Percentiles rank a stretch among this genome's conserved stretches.
phyloP scores from a whole-genome alignment of 2,888 invertebrate species.

The Watsonalla cultraria region DNA sequence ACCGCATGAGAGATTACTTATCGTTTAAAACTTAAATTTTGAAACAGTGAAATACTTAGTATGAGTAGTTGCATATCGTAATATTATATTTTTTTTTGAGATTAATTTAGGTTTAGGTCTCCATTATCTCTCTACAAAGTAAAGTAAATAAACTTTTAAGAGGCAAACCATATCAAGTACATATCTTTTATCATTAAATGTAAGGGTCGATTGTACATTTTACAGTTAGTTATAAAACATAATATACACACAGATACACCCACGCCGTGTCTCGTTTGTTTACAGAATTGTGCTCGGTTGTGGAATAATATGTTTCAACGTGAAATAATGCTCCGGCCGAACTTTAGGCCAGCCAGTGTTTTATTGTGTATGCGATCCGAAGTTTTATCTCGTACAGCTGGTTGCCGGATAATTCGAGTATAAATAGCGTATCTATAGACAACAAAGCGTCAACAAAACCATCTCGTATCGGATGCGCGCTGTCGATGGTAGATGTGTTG shows the following conservation, averaged over 20 bases:
- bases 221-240: slow-evolving; percentile 48
- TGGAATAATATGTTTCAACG: slow-evolving; percentile 60
- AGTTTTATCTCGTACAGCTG: slow-evolving; percentile 69
- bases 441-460: slow-evolving; percentile 57
- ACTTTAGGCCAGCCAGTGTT: slow-evolving; percentile 56
- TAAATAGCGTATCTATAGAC: slow-evolving; percentile 61
- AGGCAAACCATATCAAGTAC: no score
- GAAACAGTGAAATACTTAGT: no score
- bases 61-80: no score
- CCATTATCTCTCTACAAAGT: no score
- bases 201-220: slow-evolving; percentile 28
- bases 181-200: slow-evolving; percentile 1
- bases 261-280: slow-evolving; percentile 61
- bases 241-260: slow-evolving; percentile 56
- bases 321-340: slow-evolving; percentile 59
- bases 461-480: slow-evolving; percentile 29
- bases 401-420: slow-evolving; percentile 65
- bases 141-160: no score
- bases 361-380: slow-evolving; percentile 62
- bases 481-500: slow-evolving; percentile 32
- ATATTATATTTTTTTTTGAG: no score
- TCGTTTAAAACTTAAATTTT: no score
- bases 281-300: slow-evolving; percentile 61
- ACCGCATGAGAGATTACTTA: no score
- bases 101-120: no score